Evolutionary conservation across 2,113 vertebrate genomes (phyloP), one percentile per base, ranked within the genome.

Genomic region (Python bivittatus): DNA sequence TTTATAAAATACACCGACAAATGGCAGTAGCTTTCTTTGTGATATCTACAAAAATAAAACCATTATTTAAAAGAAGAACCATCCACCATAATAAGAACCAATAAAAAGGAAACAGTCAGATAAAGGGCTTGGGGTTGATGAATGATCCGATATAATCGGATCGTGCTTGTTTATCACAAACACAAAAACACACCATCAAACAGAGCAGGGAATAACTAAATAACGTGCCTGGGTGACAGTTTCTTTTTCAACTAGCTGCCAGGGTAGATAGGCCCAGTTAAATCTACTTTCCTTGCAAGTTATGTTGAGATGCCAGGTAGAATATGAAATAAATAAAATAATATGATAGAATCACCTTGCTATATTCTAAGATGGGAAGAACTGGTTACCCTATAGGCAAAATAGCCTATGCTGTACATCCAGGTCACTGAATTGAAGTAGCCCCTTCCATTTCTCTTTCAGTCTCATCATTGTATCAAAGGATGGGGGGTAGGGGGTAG

Each of bases 211-310:
- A 91, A 60, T 90, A 58, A 79, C 84, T 92, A 84, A 91, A 54
- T 91, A 92, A 92, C 90, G 91, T 93, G 92, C 1, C n/a, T 91
- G 83, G 29, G 29, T 94, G 42, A 94, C 87, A 91, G 68, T 91
- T 93, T 88, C 57, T 54, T 91, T 93, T 95, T 94, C 92, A 92
- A 94, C n/a, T 88, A 94, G 90, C 72, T 93, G 58, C 88, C 86
- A 96, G 38, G 85, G 90, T 61, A 94, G 23, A 7, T 20, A 27
- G n/a, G 95, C 88, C 44, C 29, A 86, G 56, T 57, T 68, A 58
- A 91, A 93, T 90, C 91, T 91, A 57, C 9, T 86, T 93, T 93
- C 92, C 84, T 90, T 58, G 94, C 91, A 91, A 96, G 94, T 93
- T 89, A 93, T 23, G 3, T 42, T 38, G 52, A 84, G 90, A 88